Percentiles rank a stretch among this genome's conserved stretches.
These are phyloP conservation scores for Lasioglossum figueresi DNA, from an alignment of 2,888 invertebrate species.

Conservation along the genomic window DNA sequence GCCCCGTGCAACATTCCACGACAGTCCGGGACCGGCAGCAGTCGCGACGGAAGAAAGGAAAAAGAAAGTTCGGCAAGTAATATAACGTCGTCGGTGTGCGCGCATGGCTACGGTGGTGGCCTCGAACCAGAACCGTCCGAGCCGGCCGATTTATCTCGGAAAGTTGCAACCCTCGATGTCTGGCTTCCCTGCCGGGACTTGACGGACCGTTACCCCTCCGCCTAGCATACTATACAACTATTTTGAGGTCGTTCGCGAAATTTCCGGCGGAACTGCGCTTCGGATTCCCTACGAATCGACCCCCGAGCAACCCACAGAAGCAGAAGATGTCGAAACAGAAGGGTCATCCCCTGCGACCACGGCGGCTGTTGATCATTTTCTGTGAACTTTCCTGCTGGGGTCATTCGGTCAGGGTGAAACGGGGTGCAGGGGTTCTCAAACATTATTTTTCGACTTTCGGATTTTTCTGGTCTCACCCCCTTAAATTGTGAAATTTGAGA, in stretches of 20 bases:
- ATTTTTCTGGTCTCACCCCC: not conserved
- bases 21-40: slow-evolving; percentile 21
- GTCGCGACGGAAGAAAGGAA: slow-evolving; percentile 32
- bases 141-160: not conserved
- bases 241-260: slow-evolving; percentile 46
- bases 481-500: not conserved
- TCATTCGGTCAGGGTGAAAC: slow-evolving; percentile 2
- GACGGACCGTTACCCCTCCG: slow-evolving; percentile 45
- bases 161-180: not conserved
- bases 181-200: slow-evolving; percentile 29
- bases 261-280: slow-evolving; percentile 4
- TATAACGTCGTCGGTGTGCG: slow-evolving; percentile 71
- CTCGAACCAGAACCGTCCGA: slow-evolving; percentile 55
- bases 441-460: no score
- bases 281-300: not conserved
- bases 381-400: not conserved
- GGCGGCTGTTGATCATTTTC: not conserved
- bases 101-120: slow-evolving; percentile 13
- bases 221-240: slow-evolving; percentile 31
- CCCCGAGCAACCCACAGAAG: not conserved
- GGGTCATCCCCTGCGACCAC: not conserved
- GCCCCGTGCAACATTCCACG: slow-evolving; percentile 8
- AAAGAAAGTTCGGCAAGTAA: slow-evolving; percentile 75
- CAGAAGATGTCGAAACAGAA: not conserved
- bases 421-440: not conserved